Base-by-base conservation (phyloP, 2,797 vertebrate genomes). In the Parotocinclus haroldoi region DNA sequence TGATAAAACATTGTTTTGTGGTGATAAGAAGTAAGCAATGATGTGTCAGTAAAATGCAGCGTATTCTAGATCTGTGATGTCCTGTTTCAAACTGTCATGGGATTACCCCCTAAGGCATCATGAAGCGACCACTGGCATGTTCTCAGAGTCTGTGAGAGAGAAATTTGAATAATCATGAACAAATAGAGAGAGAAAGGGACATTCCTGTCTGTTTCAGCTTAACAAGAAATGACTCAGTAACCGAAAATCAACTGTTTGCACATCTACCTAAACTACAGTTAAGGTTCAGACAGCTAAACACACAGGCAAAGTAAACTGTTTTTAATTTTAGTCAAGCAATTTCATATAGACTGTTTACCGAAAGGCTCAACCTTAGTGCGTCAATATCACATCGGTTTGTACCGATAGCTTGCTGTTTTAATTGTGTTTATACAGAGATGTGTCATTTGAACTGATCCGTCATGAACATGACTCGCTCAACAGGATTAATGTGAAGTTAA, bases 121-220 rank as follows among this genome's bases (percentile, higher is more conserved):
- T 17, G 11, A 49, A 63, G 50, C 7, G 11, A 48, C 40, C 48
- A 58, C 60, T 51, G n/a, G 13, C 46, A 12, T 48, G 55, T 62
- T 66, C 52, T 50, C 59, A 59, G 19, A 58, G 52, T 49, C 18
- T 40, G 8, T 7, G 14, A 39, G 1, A 40, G 63, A 16, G 19
- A 42, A 46, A 42, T 78, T 64, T 78, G 72, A 75, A 63, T 75
- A 75, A 73, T 75, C 73, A 68, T 1, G 45, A 71, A 72, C 58
- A 78, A 72, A 75, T 51, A 65, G 67, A 75, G 37, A 75, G 58
- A 70, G 39, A 60, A 53, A 49, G 76, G 73, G 70, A 70, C 62
- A 69, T 63, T 66, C 72, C 69, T 66, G 50, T 27, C 37, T 9
- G 12, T 63, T 73, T 7, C 51, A 69, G 14, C 27, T 72, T 68